These are phyloP conservation scores for Xenopus borealis DNA, from an alignment of 2,113 vertebrate genomes.

Conservation along the genomic window DNA sequence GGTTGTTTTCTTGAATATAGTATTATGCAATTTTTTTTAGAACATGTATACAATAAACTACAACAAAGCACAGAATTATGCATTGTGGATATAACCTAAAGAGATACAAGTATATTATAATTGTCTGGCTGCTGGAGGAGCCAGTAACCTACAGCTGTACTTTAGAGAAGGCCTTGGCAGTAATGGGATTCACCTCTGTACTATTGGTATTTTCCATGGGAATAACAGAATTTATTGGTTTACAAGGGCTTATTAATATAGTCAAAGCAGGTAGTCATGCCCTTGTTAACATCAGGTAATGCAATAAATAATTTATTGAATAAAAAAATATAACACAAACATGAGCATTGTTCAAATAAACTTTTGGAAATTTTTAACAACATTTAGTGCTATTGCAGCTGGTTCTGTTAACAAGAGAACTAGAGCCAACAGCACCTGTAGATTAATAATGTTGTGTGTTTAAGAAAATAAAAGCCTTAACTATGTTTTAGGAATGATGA, in stretches of 20 bases:
- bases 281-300: constrained; percentile 1
- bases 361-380: neutral
- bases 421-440: neutral
- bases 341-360: constrained; percentile 17
- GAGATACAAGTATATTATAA: constrained; percentile 13
- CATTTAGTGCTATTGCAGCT: constrained; percentile 1
- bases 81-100: constrained; percentile 30
- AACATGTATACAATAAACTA: constrained; percentile 35
- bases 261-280: neutral
- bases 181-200: constrained; percentile 15
- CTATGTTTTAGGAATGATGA: constrained; percentile 55
- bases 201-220: neutral
- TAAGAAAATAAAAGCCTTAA: constrained; percentile 50
- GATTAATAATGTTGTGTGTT: constrained; percentile 49
- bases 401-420: neutral
- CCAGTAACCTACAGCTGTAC: constrained; percentile 3
- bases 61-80: constrained; percentile 43
- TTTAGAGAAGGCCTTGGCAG: constrained; percentile 9
- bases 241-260: neutral
- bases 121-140: neutral
- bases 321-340: neutral
- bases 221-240: neutral
- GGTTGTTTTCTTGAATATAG: constrained; percentile 40
- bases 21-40: constrained; percentile 45
- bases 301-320: neutral